Percentiles rank a stretch among this genome's conserved stretches.
phyloP scores from a whole-genome alignment of 2,113 vertebrate species.

The Pteropus alecto region DNA sequence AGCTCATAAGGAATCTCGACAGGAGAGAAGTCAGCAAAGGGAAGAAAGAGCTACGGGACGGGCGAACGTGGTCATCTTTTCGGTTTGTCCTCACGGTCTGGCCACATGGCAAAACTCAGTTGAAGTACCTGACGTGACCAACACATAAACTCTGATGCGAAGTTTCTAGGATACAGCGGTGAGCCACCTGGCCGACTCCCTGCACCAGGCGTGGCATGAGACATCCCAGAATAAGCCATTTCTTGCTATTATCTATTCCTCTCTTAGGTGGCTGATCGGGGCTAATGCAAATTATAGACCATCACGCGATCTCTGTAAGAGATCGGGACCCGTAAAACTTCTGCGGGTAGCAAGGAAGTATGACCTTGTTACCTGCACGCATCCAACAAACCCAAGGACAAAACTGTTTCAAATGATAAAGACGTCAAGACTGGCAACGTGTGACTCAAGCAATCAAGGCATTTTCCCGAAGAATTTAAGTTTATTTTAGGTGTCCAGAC shows the following conservation, averaged over 20 bases:
- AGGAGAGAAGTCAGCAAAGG: background rate
- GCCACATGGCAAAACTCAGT: background rate
- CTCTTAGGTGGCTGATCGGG: background rate
- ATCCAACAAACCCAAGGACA: background rate
- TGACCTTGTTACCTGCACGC: background rate
- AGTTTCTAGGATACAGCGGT: rapidly evolving
- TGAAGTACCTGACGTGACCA: background rate
- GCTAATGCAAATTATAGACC: background rate
- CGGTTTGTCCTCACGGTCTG: background rate
- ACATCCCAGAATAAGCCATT: rapidly evolving
- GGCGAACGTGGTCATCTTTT: rapidly evolving
- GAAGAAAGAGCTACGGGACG: background rate
- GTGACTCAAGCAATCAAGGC: constrained; percentile 23
- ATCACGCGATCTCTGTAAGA: background rate
- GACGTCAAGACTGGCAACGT: background rate
- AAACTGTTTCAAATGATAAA: background rate
- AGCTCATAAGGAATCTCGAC: background rate
- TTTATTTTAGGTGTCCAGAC: background rate
- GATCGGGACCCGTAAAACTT: too few relatives aligned
- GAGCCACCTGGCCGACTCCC: too few relatives aligned
- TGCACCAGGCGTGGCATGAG: background rate
- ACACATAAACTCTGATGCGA: background rate
- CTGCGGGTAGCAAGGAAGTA: background rate
- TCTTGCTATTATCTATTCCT: background rate
- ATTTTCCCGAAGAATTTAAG: background rate